phyloP scores from a whole-genome alignment of 2,797 vertebrate genomes.

The Acanthopagrus latus region DNA sequence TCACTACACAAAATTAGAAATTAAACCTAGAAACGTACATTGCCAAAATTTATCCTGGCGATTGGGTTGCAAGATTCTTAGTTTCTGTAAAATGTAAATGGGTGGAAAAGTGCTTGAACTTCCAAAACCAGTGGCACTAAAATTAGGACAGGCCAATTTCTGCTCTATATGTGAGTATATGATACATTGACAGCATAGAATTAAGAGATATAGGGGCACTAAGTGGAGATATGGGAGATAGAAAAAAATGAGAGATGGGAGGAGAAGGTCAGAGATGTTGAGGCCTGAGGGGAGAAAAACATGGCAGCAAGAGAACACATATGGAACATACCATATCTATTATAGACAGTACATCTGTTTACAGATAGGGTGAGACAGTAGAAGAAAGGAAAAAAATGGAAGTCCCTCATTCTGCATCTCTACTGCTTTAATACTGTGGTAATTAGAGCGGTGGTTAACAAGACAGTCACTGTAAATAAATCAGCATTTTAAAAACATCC shows the following conservation, averaged over 20 bases:
- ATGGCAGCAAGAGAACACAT: constrained; percentile 9
- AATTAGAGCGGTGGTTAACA: constrained; percentile 34
- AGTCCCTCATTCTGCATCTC: constrained; percentile 18
- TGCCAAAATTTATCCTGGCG: too few relatives aligned
- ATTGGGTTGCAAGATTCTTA: not conserved
- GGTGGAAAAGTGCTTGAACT: not conserved
- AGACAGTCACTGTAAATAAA: constrained; percentile 35
- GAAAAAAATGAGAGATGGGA: not conserved
- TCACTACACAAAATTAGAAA: too few relatives aligned
- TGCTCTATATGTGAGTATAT: not conserved
- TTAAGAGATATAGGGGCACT: not conserved
- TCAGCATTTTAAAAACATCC: constrained; percentile 16
- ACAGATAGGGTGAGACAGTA: constrained; percentile 1
- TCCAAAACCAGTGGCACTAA: not conserved
- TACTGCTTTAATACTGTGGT: constrained; percentile 59
- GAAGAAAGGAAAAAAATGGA: not conserved
- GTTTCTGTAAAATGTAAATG: not conserved
- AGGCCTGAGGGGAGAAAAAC: constrained; percentile 17
- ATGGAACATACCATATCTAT: not conserved
- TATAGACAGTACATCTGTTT: not conserved
- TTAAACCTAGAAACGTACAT: too few relatives aligned
- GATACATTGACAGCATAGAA: not conserved
- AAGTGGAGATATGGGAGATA: not conserved
- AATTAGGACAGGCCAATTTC: not conserved
- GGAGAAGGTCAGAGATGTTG: constrained; percentile 24